Percentiles rank a stretch among this genome's conserved stretches.
Evolutionary conservation across 1,140 invertebrate genomes (phyloP).

Genomic region (Leucophenga varia): DNA sequence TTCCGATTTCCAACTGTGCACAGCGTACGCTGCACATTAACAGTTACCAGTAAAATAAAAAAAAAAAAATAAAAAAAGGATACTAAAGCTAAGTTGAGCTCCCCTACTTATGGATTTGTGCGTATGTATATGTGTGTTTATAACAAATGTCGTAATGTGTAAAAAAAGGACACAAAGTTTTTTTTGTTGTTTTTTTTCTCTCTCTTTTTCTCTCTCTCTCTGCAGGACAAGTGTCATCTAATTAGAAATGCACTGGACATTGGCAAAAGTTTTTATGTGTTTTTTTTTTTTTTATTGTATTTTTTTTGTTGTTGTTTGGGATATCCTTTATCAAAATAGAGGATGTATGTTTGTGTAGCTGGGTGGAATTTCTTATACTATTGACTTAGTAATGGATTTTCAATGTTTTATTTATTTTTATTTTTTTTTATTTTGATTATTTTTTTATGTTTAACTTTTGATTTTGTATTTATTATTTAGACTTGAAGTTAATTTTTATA

Average conservation of each 20-base stretch:
- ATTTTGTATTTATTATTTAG: too few species aligned
- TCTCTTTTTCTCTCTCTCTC: neutral
- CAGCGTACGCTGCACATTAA: neutral
- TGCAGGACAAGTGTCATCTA: constrained; percentile 23
- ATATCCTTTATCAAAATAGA: constrained; percentile 24
- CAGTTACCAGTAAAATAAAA: too few species aligned
- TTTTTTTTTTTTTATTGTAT: too few species aligned
- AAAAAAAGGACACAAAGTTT: constrained; percentile 18
- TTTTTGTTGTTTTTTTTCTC: constrained; percentile 11
- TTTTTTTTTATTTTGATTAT: too few species aligned
- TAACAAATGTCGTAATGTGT: constrained; percentile 28
- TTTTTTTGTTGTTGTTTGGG: too few species aligned
- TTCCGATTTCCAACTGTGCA: neutral
- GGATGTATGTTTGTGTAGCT: constrained; percentile 11
- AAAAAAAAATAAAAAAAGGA: too few species aligned
- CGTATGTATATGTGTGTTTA: neutral
- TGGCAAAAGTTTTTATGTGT: too few species aligned
- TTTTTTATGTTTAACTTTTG: too few species aligned
- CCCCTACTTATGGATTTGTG: constrained; percentile 5
- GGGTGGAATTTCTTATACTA: too few species aligned
- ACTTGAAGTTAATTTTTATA: too few species aligned
- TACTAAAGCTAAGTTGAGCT: too few species aligned
- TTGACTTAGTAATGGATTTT: constrained; percentile 37
- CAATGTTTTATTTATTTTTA: constrained; percentile 26
- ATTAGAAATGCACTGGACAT: constrained; percentile 31